phyloP scores from a whole-genome alignment of 1,140 invertebrate species.

The Spodoptera litura region DNA sequence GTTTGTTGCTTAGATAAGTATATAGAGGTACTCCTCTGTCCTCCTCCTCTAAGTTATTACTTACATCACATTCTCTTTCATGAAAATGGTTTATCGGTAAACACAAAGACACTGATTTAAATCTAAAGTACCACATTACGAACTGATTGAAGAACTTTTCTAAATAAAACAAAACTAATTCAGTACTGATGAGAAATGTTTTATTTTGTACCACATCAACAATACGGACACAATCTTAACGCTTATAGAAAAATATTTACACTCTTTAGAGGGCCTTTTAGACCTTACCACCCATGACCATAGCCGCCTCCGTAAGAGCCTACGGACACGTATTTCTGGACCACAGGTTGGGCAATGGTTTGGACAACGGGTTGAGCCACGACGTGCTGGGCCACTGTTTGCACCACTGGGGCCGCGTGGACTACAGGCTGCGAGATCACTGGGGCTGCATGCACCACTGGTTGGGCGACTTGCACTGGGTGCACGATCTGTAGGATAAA shows the following conservation, averaged over 20 bases:
- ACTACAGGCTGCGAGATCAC: slow-evolving; percentile 61
- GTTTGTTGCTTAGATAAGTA: too few species aligned
- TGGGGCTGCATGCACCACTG: slow-evolving; percentile 54
- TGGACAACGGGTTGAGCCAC: slow-evolving; percentile 62
- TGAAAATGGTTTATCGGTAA: too few species aligned
- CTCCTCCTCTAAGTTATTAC: too few species aligned
- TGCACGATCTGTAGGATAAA: slow-evolving; percentile 17
- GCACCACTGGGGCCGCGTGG: slow-evolving; percentile 65
- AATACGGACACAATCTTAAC: slow-evolving; percentile 44
- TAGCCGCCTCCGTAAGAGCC: slow-evolving; percentile 59
- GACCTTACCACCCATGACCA: slow-evolving; percentile 76
- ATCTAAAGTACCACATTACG: neutral
- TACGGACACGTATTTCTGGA: slow-evolving; percentile 61
- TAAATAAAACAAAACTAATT: slow-evolving; percentile 19
- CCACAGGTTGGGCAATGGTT: slow-evolving; percentile 57
- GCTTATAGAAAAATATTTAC: slow-evolving; percentile 63
- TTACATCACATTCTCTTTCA: too few species aligned
- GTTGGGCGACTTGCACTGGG: slow-evolving; percentile 45
- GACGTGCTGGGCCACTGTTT: slow-evolving; percentile 54
- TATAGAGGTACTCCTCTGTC: too few species aligned
- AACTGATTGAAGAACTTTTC: too few species aligned
- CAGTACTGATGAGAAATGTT: slow-evolving; percentile 41
- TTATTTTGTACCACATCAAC: slow-evolving; percentile 42
- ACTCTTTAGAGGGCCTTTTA: slow-evolving; percentile 47
- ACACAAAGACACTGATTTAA: too few species aligned